Evolutionary conservation across 2,888 invertebrate genomes (phyloP).

Genomic region (Conops quadrifasciatus): DNA sequence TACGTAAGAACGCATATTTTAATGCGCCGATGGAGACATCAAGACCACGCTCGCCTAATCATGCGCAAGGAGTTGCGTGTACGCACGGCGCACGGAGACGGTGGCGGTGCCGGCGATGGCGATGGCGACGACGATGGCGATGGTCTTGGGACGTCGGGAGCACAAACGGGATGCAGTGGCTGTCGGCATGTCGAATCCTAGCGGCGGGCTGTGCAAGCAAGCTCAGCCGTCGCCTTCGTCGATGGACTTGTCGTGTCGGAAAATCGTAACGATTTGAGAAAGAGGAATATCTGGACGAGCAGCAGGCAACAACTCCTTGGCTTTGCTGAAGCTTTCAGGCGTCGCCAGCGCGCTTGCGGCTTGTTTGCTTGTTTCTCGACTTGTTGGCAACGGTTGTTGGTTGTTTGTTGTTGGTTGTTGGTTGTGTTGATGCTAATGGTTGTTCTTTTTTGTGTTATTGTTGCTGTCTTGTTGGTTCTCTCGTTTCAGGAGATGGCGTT

Average conservation of each 20-base stretch:
- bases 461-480: background rate
- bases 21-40: slow-evolving; percentile 18
- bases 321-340: background rate
- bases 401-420: background rate
- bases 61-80: slow-evolving; percentile 17
- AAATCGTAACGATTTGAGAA: background rate
- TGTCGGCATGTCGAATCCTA: background rate
- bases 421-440: background rate
- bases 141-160: background rate
- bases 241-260: background rate
- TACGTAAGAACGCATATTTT: slow-evolving; percentile 28
- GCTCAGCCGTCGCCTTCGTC: background rate
- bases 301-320: slow-evolving; percentile 4
- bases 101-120: background rate
- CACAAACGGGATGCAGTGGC: background rate
- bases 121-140: background rate
- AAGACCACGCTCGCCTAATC: background rate
- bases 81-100: background rate
- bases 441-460: background rate
- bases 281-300: no score
- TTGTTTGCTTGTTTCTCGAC: no score
- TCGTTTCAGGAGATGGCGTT: background rate
- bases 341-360: no score
- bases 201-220: background rate
- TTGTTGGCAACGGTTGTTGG: no score